Evolutionary conservation across 2,888 invertebrate genomes (phyloP).

Genomic region (Junonia oenone): DNA sequence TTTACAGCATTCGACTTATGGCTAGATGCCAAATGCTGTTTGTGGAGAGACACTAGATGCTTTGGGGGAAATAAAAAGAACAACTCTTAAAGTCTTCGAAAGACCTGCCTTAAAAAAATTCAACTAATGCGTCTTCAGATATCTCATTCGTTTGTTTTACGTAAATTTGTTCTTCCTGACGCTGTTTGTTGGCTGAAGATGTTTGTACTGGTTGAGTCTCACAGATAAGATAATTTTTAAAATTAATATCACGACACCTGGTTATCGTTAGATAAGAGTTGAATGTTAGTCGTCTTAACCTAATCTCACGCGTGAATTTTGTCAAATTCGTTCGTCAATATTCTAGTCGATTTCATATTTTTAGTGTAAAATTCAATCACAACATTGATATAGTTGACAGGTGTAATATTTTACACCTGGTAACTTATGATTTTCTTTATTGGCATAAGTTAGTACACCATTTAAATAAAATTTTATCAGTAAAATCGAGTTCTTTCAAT

Average conservation of each 20-base stretch:
- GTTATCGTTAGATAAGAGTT: constrained; percentile 55
- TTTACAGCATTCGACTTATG: constrained; percentile 29
- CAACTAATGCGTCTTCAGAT: neutral
- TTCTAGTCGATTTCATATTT: constrained; percentile 39
- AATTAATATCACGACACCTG: constrained; percentile 53
- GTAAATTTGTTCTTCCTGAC: constrained; percentile 9
- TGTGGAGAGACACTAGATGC: constrained; percentile 30
- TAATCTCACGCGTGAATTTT: constrained; percentile 54
- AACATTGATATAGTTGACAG: constrained; percentile 50
- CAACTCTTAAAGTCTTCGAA: constrained; percentile 14
- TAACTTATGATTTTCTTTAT: neutral
- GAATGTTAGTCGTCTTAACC: constrained; percentile 43
- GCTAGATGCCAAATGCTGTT: constrained; percentile 35
- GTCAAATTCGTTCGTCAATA: constrained; percentile 46
- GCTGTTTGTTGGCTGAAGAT: constrained; percentile 49
- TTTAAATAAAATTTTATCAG: too few relatives aligned
- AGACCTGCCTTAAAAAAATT: constrained; percentile 10
- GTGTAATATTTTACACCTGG: constrained; percentile 2
- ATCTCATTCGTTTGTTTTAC: neutral
- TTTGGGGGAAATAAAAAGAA: constrained; percentile 22
- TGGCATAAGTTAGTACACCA: too few relatives aligned
- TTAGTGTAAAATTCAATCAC: constrained; percentile 52
- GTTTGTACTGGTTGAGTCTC: constrained; percentile 45
- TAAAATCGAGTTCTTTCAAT: neutral
- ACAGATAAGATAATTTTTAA: constrained; percentile 66